Percentiles rank a stretch among this genome's conserved stretches.
phyloP scores from a whole-genome alignment of 2,797 vertebrate genomes.

The Leptodactylus fallax region DNA sequence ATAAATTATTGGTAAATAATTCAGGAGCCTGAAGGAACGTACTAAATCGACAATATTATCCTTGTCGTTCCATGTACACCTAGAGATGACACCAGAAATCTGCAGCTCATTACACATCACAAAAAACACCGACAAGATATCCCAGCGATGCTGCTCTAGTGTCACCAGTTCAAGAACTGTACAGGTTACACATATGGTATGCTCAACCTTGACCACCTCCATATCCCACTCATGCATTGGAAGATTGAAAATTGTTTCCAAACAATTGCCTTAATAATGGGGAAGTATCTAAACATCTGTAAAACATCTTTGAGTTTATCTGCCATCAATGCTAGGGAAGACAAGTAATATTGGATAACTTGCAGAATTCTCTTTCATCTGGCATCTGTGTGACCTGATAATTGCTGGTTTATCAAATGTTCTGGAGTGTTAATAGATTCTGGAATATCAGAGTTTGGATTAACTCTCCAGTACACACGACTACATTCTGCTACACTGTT shows the following conservation, averaged over 20 bases:
- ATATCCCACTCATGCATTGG: not conserved
- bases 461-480: not conserved
- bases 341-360: not conserved
- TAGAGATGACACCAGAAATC: constrained; percentile 4
- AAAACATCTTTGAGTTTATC: not conserved
- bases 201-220: not conserved
- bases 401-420: not conserved
- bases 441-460: no score
- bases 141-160: not conserved
- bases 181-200: not conserved
- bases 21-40: constrained; percentile 25
- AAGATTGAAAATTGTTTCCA: not conserved
- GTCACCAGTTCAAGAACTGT: not conserved
- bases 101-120: constrained; percentile 16
- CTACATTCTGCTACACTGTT: not conserved
- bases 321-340: not conserved
- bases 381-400: not conserved
- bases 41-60: constrained; percentile 31
- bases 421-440: not conserved
- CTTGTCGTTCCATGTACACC: not conserved
- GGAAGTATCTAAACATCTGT: not conserved
- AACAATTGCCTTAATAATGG: not conserved
- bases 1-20: constrained; percentile 62
- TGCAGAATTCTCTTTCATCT: not conserved
- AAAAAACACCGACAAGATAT: not conserved